These are phyloP conservation scores for Gastrophysa polygoni DNA, from an alignment of 2,888 invertebrate genomes.

Conservation along the genomic window DNA sequence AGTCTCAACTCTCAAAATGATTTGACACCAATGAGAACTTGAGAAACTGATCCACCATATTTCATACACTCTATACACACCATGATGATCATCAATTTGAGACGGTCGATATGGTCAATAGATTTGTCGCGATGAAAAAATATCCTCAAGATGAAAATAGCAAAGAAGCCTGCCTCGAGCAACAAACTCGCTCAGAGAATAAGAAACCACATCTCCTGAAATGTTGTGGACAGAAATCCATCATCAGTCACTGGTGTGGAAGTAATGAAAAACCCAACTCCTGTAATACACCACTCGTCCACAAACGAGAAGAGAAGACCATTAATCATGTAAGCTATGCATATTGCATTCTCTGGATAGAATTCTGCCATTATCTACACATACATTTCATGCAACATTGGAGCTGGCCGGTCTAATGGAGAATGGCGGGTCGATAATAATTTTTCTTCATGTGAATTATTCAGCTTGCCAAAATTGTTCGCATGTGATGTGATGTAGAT, in stretches of 20 bases:
- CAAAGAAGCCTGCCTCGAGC: too few relatives aligned
- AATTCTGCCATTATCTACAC: slow-evolving; percentile 22
- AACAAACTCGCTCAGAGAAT: background rate
- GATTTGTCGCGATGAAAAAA: too few relatives aligned
- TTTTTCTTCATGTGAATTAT: slow-evolving; percentile 20
- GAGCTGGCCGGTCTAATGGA: slow-evolving; percentile 17
- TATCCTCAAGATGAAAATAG: too few relatives aligned
- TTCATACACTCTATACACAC: too few relatives aligned
- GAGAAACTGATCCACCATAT: too few relatives aligned
- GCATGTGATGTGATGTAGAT: slow-evolving; percentile 3
- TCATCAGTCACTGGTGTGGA: background rate
- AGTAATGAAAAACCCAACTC: background rate
- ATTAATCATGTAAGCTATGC: slow-evolving; percentile 42
- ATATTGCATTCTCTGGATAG: slow-evolving; percentile 44
- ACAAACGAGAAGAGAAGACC: too few relatives aligned
- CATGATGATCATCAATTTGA: too few relatives aligned
- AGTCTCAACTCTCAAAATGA: too few relatives aligned
- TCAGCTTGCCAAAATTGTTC: slow-evolving; percentile 12
- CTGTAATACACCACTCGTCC: background rate
- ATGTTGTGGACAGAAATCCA: background rate
- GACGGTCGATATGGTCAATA: too few relatives aligned
- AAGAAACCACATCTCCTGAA: background rate
- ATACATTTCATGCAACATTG: slow-evolving; percentile 25
- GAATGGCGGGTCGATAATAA: slow-evolving; percentile 20
- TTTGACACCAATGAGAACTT: too few relatives aligned